Evolutionary conservation across 2,113 vertebrate species (phyloP), one percentile per base, ranked within the genome.

Genomic region (Sciurus niger): DNA sequence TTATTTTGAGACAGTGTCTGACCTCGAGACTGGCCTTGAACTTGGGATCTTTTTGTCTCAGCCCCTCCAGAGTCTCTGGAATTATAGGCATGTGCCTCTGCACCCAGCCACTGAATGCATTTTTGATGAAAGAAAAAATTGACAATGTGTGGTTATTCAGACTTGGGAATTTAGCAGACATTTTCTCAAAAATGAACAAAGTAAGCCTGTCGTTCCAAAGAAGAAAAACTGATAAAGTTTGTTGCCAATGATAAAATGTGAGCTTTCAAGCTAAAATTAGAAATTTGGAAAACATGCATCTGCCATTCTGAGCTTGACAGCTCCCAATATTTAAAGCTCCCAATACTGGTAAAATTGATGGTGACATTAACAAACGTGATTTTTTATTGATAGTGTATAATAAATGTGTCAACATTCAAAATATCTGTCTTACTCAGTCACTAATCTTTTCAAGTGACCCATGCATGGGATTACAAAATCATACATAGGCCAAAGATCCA

Each of bases 131-230:
- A 80, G 48, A 94, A 80, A 24, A 80, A 60, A 94, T 22, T 60
- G 51, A 60, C 53, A 68, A 90, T 86, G 10, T 28, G 53, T 55
- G 16, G 60, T 68, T 83, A 91, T 48, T 87, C 58, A 96, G 68
- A 77, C 12, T 78, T 84, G 40, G 28, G 20, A 46, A 94, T 73
- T 89, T 73, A 84, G 46, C 78, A 72, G 30, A 72, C n/a, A 65
- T 65, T 94, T 89, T 84, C 53, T 96, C 24, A 40, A 73, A 78
- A 92, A 84, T 88, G 46, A 96, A 92, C 82, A 92, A 91, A 77
- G 43, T 40, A 48, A 79, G 24, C 34, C 51, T 76, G 43, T 60
- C n/a, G 30, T 28, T 93, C 84, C 58, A 84, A 74, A 79, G 22
- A 60, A 90, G 88, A 37, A 25, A 83, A 87, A 63, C 70, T 48